Conservation (phyloP, 2,113 vertebrate genomes). For the Dromaius novaehollandiae region DNA sequence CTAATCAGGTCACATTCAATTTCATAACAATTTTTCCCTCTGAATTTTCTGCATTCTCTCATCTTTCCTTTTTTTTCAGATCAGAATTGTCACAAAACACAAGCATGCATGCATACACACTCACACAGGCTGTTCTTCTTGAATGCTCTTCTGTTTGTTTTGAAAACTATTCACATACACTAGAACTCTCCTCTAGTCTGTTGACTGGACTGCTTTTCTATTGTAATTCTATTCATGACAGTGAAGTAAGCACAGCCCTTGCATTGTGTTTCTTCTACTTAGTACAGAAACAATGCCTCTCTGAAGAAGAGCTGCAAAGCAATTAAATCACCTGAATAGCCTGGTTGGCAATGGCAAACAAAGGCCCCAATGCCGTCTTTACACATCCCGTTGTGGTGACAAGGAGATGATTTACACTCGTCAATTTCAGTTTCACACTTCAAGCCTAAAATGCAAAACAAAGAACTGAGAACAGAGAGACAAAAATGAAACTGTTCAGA, state of each 20-base stretch:
- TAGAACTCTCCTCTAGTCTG: not conserved
- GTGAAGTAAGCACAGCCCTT: not conserved
- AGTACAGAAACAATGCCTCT: not conserved
- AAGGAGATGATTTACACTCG: slow-evolving; percentile 91
- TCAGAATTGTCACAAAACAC: not conserved
- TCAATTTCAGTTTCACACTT: slow-evolving; percentile 94
- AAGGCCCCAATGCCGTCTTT: slow-evolving; percentile 87
- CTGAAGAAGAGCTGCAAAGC: not conserved
- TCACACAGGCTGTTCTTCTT: not conserved
- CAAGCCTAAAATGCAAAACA: slow-evolving; percentile 82
- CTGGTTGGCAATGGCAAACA: slow-evolving; percentile 87
- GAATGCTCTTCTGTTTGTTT: not conserved
- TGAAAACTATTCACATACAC: not conserved
- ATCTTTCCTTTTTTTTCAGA: not conserved
- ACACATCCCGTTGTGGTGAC: slow-evolving; percentile 88
- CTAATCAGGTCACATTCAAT: not conserved
- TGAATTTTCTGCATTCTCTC: not conserved
- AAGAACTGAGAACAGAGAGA: not conserved
- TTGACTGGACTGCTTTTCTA: not conserved
- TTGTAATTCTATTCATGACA: not conserved
- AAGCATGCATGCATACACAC: not conserved
- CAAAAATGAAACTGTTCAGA: not conserved
- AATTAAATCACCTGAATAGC: slow-evolving; percentile 86
- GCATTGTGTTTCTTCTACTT: not conserved
- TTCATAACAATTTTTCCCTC: not conserved